phyloP scores from a whole-genome alignment of 2,888 invertebrate genomes.

The Steinernema scapterisci region DNA sequence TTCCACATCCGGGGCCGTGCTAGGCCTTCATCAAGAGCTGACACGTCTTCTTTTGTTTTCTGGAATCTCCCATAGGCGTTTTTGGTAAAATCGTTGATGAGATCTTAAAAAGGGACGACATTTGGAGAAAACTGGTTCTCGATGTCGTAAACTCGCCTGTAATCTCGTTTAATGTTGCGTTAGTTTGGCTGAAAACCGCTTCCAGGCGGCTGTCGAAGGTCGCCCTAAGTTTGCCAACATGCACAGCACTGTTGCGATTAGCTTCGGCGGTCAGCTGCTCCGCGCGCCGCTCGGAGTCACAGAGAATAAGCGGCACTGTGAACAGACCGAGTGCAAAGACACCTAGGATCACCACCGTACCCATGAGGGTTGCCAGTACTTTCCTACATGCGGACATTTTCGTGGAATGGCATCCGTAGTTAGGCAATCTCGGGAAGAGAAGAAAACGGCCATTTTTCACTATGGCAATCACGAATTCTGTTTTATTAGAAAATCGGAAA shows the following conservation, averaged over 20 bases:
- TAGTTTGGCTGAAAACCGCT: background rate
- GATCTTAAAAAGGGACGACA: background rate
- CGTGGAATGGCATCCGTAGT: background rate
- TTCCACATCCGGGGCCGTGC: background rate
- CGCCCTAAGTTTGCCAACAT: background rate
- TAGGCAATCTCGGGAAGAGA: background rate
- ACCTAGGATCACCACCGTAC: background rate
- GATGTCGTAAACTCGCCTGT: background rate
- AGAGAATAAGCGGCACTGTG: background rate
- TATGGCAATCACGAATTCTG: background rate
- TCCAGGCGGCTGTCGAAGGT: background rate
- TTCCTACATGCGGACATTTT: background rate
- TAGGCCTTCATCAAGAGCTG: background rate
- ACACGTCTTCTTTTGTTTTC: background rate
- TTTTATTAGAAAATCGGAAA: background rate
- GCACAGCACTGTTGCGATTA: background rate
- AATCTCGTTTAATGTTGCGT: background rate
- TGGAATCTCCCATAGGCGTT: background rate
- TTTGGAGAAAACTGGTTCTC: background rate
- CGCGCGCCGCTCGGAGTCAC: background rate
- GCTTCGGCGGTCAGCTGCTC: background rate
- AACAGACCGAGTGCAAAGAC: background rate
- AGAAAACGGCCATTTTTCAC: background rate
- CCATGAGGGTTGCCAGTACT: background rate
- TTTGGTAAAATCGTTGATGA: background rate